phyloP scores from a whole-genome alignment of 2,888 invertebrate genomes.

The Malacosoma neustria region DNA sequence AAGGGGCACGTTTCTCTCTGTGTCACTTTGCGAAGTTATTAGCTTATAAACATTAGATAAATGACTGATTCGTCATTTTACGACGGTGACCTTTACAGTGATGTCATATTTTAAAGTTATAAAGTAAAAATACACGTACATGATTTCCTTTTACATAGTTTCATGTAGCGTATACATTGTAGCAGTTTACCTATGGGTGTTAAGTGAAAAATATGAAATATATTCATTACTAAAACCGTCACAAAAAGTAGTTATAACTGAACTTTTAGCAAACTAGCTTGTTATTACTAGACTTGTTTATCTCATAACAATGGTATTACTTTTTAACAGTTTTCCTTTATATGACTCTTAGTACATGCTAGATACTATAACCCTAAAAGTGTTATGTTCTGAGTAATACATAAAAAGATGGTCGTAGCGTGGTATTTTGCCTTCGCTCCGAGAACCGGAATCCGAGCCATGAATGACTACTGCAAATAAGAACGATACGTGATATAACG shows the following conservation, averaged over 20 bases:
- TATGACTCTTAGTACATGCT: no score
- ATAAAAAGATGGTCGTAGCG: conserved; percentile 21
- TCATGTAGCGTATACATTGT: no score
- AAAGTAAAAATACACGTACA: neutral
- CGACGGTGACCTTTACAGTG: neutral
- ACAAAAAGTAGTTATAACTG: no score
- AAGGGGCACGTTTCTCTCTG: neutral
- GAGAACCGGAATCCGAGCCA: conserved; percentile 29
- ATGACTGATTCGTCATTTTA: neutral
- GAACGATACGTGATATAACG: conserved; percentile 21
- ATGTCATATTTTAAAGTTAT: conserved; percentile 1
- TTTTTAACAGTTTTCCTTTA: no score
- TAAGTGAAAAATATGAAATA: no score
- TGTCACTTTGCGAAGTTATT: neutral
- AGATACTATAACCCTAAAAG: neutral
- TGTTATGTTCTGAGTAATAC: neutral
- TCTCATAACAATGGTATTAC: no score
- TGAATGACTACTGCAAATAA: conserved; percentile 27
- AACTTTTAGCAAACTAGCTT: no score
- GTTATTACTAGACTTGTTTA: no score
- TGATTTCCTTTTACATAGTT: neutral
- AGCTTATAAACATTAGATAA: neutral
- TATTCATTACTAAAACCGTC: no score
- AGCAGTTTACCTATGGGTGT: no score
- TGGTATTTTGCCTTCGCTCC: conserved; percentile 29